Base-by-base conservation (phyloP, 1,140 invertebrate genomes). In the Drosophila cardini region DNA sequence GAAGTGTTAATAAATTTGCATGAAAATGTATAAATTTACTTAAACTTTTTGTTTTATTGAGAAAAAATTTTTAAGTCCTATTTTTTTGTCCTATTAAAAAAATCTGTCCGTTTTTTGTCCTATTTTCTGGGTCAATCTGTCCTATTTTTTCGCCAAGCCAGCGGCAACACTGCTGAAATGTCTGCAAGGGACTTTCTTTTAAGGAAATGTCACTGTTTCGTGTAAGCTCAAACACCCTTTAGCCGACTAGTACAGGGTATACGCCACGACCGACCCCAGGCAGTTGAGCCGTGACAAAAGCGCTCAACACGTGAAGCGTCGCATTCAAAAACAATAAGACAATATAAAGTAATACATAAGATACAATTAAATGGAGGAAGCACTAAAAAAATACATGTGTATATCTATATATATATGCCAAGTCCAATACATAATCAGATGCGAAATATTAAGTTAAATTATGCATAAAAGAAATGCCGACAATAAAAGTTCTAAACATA, bases 241-340 rank as follows among this genome's bases (percentile, higher is more conserved):
- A 50, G 3, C 3, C 26, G 16, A 5, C 9, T 13, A 8, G 16
- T 48, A 61, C 46, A 43, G 56, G 45, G 43, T 53, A 72, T 53
- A 36, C 18, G 30, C 2, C 1, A 10, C 34, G 64, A 62, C 40
- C 45, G 55, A 68, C 18, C 32, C 42, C 2, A 50, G 65, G 26
- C 36, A 53, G 62, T 70, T 78, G 64, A 74, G 50, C 76, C 36
- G 57, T 55, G 42, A 65, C 76, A 53, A 62, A 36, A 61, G 52
- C 36, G 70, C 55, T 72, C 42, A 45, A 77, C 74, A 77, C 57
- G 71, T 77, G 63, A 76, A 73, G 75, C 64, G 75, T 61, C 60
- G 53, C 63, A 74, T 74, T 77, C 58, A 58, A 63, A 73, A 73
- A 63, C 63, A 68, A 68, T 76, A 60, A 53, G 18, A 65, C 34